A percentile compares a stretch with the other conserved stretches of the same genome.
Evolutionary conservation across 64 coral and sea anemone species (phyloP).

Genomic region (Montipora cactus): DNA sequence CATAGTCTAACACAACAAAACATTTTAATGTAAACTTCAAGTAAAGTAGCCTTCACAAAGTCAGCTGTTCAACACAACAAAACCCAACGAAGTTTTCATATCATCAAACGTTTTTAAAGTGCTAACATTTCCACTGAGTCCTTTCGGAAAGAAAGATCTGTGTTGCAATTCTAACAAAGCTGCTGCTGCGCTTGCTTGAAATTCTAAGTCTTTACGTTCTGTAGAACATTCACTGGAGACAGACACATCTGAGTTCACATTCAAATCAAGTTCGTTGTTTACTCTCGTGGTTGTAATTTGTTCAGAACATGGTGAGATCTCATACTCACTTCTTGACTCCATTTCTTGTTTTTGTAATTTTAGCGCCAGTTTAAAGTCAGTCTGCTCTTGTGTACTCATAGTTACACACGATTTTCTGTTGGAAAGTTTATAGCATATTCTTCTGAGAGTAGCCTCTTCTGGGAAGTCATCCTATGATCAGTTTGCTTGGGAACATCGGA

Average conservation of each 20-base stretch:
- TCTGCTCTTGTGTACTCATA: constrained; percentile 13
- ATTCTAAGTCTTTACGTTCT: background rate
- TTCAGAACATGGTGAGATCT: constrained; percentile 5
- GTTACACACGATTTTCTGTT: background rate
- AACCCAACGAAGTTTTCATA: too few relatives aligned
- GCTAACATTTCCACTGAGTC: too few relatives aligned
- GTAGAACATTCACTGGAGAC: background rate
- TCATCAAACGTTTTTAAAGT: too few relatives aligned
- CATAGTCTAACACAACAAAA: too few relatives aligned
- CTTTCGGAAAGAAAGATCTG: too few relatives aligned
- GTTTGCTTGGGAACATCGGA: background rate
- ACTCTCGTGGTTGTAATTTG: background rate
- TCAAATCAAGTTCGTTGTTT: background rate
- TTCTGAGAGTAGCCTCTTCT: constrained; percentile 43
- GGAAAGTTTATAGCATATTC: constrained; percentile 57
- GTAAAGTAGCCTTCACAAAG: too few relatives aligned
- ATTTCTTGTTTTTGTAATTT: constrained; percentile 69
- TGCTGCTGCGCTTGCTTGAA: too few relatives aligned
- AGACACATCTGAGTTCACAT: background rate
- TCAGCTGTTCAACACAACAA: too few relatives aligned
- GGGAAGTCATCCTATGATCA: constrained; percentile 43
- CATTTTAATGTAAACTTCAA: too few relatives aligned
- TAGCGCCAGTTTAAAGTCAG: constrained; percentile 35
- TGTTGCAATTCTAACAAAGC: too few relatives aligned
- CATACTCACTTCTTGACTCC: background rate